Percentiles rank a stretch among this genome's conserved stretches.
phyloP scores from a whole-genome alignment of 37 sponge, comb jelly and placozoan genomes.

The Geodia barretti region DNA sequence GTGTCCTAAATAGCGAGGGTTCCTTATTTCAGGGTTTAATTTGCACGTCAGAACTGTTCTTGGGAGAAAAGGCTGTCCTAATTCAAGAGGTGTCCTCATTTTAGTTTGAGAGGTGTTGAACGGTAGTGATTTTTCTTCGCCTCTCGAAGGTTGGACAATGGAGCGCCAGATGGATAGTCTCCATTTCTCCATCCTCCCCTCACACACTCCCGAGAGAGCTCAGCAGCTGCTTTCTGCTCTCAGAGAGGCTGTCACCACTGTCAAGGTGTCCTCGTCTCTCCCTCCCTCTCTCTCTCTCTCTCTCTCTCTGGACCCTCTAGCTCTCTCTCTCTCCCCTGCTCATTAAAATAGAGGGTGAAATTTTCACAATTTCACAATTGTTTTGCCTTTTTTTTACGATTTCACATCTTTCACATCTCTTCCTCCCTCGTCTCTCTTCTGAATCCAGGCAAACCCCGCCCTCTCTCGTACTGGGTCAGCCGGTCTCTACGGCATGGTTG shows the following conservation, averaged over 20 bases:
- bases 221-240: constrained; percentile 50
- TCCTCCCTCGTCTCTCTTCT: not conserved
- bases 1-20: too few relatives aligned
- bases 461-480: constrained; percentile 70
- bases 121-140: too few relatives aligned
- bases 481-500: constrained; percentile 90
- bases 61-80: not conserved
- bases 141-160: constrained; percentile 76
- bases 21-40: not conserved
- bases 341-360: too few relatives aligned
- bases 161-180: constrained; percentile 59
- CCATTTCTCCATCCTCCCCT: constrained; percentile 79
- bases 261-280: constrained; percentile 34
- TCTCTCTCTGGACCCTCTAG: not conserved
- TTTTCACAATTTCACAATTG: not conserved
- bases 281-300: not conserved
- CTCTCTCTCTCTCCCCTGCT: too few relatives aligned
- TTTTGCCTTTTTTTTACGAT: not conserved
- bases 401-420: not conserved
- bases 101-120: too few relatives aligned
- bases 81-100: too few relatives aligned
- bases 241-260: constrained; percentile 44
- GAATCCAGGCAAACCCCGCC: constrained; percentile 60
- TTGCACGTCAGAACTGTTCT: not conserved
- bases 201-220: constrained; percentile 57